phyloP scores from a whole-genome alignment of 1,140 invertebrate genomes.

The Cydia amplana region DNA sequence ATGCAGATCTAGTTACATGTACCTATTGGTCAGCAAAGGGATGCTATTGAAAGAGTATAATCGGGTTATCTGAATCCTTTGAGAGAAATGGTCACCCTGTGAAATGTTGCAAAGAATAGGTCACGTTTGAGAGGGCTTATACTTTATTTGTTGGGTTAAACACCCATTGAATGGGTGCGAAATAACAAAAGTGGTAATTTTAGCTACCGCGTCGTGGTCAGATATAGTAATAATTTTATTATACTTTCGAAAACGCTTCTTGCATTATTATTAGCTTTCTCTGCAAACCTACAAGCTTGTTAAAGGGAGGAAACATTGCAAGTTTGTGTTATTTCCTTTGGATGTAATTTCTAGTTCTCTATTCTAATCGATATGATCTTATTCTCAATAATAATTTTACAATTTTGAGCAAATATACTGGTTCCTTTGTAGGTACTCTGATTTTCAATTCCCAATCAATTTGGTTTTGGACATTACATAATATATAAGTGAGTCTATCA shows the following conservation, averaged over 20 bases:
- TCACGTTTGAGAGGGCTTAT: neutral
- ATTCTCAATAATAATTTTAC: too few relatives aligned
- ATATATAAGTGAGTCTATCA: too few relatives aligned
- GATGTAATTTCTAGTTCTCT: neutral
- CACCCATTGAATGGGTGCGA: neutral
- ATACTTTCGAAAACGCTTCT: conserved; percentile 9
- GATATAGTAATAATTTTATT: conserved; percentile 16
- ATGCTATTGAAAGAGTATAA: neutral
- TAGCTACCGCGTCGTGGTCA: conserved; percentile 2
- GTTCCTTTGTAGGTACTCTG: neutral
- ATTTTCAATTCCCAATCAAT: neutral
- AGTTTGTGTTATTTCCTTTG: neutral
- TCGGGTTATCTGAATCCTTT: conserved; percentile 16
- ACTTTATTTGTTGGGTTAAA: neutral
- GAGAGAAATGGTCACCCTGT: conserved; percentile 1
- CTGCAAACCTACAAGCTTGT: neutral
- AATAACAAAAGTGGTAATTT: neutral
- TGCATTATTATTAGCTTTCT: conserved; percentile 21
- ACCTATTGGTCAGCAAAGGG: too few relatives aligned
- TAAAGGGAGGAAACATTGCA: neutral
- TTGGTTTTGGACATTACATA: too few relatives aligned
- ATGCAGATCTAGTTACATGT: conserved; percentile 28
- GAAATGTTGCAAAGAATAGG: neutral
- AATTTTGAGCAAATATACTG: neutral
- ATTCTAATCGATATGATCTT: neutral